phyloP scores from a whole-genome alignment of 2,113 vertebrate species.

The Muscicapa adusta region DNA sequence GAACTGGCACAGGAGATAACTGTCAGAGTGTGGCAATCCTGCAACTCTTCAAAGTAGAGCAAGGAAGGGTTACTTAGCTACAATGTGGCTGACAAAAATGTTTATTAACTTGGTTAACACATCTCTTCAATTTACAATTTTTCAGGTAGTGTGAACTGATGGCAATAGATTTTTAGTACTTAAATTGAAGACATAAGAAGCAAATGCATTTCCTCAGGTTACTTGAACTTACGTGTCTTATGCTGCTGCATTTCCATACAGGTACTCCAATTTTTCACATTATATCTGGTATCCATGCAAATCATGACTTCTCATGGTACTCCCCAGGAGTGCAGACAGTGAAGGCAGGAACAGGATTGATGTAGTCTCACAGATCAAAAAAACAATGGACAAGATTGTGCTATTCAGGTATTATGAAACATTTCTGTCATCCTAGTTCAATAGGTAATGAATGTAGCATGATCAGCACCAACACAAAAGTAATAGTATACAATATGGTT shows the following conservation, averaged over 20 bases:
- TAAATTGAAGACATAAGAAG: conserved; percentile 24
- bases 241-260: background rate
- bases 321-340: background rate
- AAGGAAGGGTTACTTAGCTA: background rate
- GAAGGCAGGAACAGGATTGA: background rate
- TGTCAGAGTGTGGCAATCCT: background rate
- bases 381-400: background rate
- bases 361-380: background rate
- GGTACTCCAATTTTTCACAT: background rate
- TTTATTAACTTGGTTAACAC: background rate
- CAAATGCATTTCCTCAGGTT: conserved; percentile 31
- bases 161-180: background rate
- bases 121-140: background rate
- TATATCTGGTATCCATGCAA: background rate
- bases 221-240: background rate
- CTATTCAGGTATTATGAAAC: background rate
- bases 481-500: background rate
- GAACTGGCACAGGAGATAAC: background rate
- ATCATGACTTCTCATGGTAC: background rate
- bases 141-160: background rate
- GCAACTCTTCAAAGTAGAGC: background rate
- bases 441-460: background rate
- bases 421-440: background rate
- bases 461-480: background rate
- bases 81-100: background rate